Conservation (phyloP, 2,888 invertebrate genomes). For the Clivina fossor region DNA sequence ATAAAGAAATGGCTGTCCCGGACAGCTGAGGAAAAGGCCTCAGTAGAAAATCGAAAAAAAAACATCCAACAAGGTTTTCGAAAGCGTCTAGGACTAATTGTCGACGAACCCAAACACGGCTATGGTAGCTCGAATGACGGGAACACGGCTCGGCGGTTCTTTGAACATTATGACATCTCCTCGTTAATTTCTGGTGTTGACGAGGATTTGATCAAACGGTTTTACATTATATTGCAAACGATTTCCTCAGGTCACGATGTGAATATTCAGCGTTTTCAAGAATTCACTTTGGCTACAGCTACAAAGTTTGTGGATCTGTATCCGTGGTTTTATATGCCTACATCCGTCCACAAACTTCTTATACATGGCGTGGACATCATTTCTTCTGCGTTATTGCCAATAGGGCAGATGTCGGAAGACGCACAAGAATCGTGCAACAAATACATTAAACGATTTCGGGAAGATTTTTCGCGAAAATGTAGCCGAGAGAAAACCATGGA, state of each 20-base stretch:
- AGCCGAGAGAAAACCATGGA: conserved; percentile 1
- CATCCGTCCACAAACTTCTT: conserved; percentile 2
- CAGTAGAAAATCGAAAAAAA: too few species aligned
- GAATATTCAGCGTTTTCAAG: conserved; percentile 18
- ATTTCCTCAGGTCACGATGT: conserved; percentile 36
- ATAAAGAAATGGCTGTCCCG: not conserved
- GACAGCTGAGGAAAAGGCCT: too few species aligned
- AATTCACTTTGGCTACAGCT: conserved; percentile 21
- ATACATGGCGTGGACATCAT: not conserved
- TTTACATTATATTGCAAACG: conserved; percentile 41
- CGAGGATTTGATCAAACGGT: conserved; percentile 41
- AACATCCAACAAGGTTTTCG: conserved; percentile 36
- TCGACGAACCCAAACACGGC: conserved; percentile 37
- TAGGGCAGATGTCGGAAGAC: conserved; percentile 15
- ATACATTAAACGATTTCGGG: not conserved
- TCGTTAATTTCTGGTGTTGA: conserved; percentile 44
- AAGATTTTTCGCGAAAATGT: conserved; percentile 9
- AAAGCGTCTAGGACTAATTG: conserved; percentile 37
- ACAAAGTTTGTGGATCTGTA: conserved; percentile 20
- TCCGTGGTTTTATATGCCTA: conserved; percentile 20
- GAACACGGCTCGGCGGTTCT: conserved; percentile 35
- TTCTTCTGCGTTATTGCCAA: conserved; percentile 8
- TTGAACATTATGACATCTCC: too few species aligned
- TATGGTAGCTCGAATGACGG: conserved; percentile 38
- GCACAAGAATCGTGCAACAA: conserved; percentile 14